A percentile compares a stretch with the other conserved stretches of the same genome.
phyloP scores from a whole-genome alignment of 2,888 invertebrate genomes.

The Theodoxus fluviatilis region DNA sequence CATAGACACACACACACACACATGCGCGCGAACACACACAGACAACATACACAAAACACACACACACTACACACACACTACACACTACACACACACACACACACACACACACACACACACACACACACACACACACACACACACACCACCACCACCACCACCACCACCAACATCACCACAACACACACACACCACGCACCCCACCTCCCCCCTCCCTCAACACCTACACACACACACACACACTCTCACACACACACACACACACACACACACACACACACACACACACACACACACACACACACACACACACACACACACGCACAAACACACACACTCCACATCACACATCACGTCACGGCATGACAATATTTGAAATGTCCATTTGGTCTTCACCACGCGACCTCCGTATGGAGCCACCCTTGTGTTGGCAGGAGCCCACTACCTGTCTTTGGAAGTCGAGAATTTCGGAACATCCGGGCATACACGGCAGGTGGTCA shows the following conservation, averaged over 20 bases:
- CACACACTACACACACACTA: background rate
- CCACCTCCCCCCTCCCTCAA: background rate
- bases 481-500: too few species aligned
- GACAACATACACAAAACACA: too few species aligned
- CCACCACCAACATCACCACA: too few species aligned
- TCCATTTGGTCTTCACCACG: background rate
- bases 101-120: slow-evolving; percentile 21
- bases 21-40: too few species aligned
- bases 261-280: background rate
- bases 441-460: too few species aligned
- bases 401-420: too few species aligned
- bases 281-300: slow-evolving; percentile 6
- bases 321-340: background rate
- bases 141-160: background rate
- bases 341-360: background rate
- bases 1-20: slow-evolving; percentile 18
- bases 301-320: slow-evolving; percentile 7
- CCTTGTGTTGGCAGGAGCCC: too few species aligned
- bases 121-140: slow-evolving; percentile 16
- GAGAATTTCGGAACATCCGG: too few species aligned
- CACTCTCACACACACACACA: slow-evolving; percentile 5
- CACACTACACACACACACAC: slow-evolving; percentile 5
- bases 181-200: slow-evolving; percentile 9
- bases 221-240: slow-evolving; percentile 18
- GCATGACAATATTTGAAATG: background rate